Conservation (phyloP, 1,140 invertebrate genomes). For the Aphaenogaster floridana region DNA sequence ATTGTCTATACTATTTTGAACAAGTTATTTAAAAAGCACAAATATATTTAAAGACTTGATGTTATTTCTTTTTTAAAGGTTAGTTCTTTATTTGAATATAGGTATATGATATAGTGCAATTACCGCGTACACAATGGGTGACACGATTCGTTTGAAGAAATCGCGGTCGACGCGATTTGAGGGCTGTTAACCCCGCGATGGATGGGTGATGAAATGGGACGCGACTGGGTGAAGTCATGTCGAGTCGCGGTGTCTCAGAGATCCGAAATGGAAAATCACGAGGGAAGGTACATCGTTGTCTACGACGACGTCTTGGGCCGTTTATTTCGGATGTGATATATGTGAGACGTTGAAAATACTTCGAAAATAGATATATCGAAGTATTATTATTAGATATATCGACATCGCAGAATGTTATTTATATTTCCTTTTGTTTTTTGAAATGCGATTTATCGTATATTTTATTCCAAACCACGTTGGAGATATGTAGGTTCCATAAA, state of each 20-base stretch:
- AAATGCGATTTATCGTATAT: neutral
- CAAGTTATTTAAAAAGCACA: neutral
- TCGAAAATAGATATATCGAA: conserved; percentile 23
- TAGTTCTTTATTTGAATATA: neutral
- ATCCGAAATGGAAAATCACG: conserved; percentile 46
- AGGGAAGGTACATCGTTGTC: neutral
- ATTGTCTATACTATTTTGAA: neutral
- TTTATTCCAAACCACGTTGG: neutral
- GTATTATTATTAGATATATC: neutral
- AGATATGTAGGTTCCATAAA: neutral
- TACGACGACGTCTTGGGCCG: conserved; percentile 13
- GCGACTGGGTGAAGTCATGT: conserved; percentile 15
- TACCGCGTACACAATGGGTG: neutral
- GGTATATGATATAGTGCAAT: neutral
- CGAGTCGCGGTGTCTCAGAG: conserved; percentile 26
- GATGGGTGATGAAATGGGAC: conserved; percentile 48
- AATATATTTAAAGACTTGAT: neutral
- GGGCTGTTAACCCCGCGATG: conserved; percentile 36
- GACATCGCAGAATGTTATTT: neutral
- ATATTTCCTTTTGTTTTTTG: neutral
- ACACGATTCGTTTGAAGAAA: conserved; percentile 37
- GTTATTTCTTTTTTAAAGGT: neutral
- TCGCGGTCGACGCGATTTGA: conserved; percentile 32
- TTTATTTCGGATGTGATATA: conserved; percentile 33
- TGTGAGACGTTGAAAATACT: conserved; percentile 11